Evolutionary conservation across 2,888 invertebrate genomes (phyloP), one percentile per base, ranked within the genome.

Genomic region (Synanthedon formicaeformis): DNA sequence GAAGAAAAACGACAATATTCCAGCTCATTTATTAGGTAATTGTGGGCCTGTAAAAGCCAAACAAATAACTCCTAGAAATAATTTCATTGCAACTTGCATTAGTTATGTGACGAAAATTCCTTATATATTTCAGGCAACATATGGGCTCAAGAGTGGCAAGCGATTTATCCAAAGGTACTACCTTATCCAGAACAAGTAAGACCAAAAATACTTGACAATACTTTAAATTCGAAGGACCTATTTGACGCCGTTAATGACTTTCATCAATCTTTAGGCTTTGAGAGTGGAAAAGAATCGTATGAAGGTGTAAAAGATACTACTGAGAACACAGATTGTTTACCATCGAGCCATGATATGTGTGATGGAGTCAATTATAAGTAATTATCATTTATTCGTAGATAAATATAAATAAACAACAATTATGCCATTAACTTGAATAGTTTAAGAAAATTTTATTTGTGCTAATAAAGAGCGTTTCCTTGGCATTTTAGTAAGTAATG

Each of bases 311-410:
- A 82, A 55, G 91, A 91, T 59, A 91, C 91, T 0, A 76, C 75
- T 56, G 85, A 89, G 41, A 79, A 90, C 34, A 88, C 91, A 0
- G 88, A 91, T 52, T 93, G 93, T 59, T 88, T 92, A 61, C 91
- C 92, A 0, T 91, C 91, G 1, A 92, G 92, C 53, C 92, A 92
- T 88, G 92, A 93, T 63, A 91, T 93, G 81, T 90, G 90, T 62
- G 90, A 92, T 65, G 89, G 89, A 45, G 67, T 88, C 50, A 90
- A 92, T 71, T 92, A 90, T 71, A 89, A 91, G 92, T 89, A 72
- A 71, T 63, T 60, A 45, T 48, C n/a, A 45, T 49, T 51, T 27
- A 53, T 34, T 34, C 2, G 18, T 18, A 23, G 0, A 6, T 50
- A 45, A n/a, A 11, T 13, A 45, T 1, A n/a, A 4, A 13, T 45